Evolutionary conservation across 2,888 invertebrate species (phyloP).

Genomic region (Nysson spinosus): DNA sequence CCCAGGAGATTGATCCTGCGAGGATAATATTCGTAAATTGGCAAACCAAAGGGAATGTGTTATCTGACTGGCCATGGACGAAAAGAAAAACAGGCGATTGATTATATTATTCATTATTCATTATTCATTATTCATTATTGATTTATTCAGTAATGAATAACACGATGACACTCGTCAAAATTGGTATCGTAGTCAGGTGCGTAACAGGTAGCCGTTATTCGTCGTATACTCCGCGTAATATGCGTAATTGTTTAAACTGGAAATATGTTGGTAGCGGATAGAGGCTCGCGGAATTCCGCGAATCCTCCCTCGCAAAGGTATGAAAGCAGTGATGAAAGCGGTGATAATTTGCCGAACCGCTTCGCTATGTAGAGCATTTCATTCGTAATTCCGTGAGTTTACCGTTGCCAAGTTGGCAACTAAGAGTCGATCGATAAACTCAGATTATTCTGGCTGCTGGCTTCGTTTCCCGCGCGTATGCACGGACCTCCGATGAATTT

Average conservation of each 20-base stretch:
- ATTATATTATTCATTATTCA: too few species aligned
- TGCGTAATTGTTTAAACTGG: slow-evolving; percentile 1
- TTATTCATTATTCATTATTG: too few species aligned
- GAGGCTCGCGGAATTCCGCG: slow-evolving; percentile 25
- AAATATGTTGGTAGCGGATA: slow-evolving; percentile 6
- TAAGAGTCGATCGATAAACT: slow-evolving; percentile 62
- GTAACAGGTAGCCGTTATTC: too few species aligned
- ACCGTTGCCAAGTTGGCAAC: slow-evolving; percentile 66
- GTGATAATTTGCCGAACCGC: slow-evolving; percentile 42
- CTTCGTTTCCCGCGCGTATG: slow-evolving; percentile 33
- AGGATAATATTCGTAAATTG: too few species aligned
- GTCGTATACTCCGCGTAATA: not conserved
- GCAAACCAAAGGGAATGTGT: too few species aligned
- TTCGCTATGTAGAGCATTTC: slow-evolving; percentile 57
- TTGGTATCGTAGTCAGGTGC: too few species aligned
- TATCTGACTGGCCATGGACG: too few species aligned
- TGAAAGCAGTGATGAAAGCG: slow-evolving; percentile 48
- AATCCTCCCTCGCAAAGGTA: slow-evolving; percentile 36
- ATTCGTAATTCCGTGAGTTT: slow-evolving; percentile 59
- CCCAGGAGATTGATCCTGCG: too few species aligned
- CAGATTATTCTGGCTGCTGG: slow-evolving; percentile 60
- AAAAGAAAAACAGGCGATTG: too few species aligned
- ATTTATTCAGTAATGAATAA: too few species aligned
- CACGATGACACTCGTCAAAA: too few species aligned
- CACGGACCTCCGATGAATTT: slow-evolving; percentile 23